Conservation (phyloP, 2,113 vertebrate genomes). For the Eubucco bourcierii region DNA sequence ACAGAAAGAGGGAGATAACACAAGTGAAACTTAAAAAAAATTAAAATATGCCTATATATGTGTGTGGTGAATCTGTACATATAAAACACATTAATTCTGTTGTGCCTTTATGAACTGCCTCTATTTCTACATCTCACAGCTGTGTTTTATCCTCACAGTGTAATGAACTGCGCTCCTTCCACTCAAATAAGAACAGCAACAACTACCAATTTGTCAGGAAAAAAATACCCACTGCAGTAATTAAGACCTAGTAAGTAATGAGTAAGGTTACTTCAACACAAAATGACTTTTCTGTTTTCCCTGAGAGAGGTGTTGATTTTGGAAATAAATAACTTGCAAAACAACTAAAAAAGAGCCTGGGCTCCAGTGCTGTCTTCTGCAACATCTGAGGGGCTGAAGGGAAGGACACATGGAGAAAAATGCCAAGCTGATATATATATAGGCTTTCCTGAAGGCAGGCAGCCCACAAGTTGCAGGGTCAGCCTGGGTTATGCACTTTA, state of each 20-base stretch:
- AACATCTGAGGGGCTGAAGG: rapidly evolving
- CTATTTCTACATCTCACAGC: slow-evolving; percentile 14
- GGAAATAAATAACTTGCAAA: background rate
- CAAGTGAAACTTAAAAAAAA: background rate
- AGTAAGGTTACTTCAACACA: background rate
- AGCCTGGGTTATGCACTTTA: background rate
- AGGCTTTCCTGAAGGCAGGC: background rate
- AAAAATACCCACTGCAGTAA: background rate
- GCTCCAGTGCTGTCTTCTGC: rapidly evolving
- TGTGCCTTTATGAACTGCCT: background rate
- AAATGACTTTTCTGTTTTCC: background rate
- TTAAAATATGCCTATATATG: background rate
- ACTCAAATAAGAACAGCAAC: background rate
- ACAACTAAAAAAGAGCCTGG: background rate
- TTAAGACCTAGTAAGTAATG: background rate
- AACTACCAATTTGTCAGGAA: background rate
- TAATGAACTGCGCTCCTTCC: background rate
- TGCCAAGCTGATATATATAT: background rate
- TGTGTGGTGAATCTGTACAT: background rate
- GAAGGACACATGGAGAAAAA: background rate
- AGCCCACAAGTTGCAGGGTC: rapidly evolving
- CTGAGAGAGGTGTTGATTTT: background rate
- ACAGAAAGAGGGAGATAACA: background rate
- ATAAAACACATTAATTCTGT: background rate
- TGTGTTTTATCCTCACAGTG: background rate